Base-by-base conservation (phyloP, 2,888 invertebrate species). In the Dichetophora obliterata region DNA sequence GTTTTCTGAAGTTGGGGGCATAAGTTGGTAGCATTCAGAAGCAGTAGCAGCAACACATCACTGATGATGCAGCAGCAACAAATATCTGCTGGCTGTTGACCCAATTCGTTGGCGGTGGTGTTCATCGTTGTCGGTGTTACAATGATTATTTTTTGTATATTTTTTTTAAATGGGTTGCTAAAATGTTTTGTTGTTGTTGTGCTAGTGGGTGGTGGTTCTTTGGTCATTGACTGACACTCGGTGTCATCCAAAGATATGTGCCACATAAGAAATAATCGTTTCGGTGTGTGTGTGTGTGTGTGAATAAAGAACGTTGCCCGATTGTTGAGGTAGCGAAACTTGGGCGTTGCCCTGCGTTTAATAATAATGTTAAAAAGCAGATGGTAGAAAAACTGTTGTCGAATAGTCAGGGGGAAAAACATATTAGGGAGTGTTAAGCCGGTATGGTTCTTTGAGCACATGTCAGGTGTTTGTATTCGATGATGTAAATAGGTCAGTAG, bases 191-290 rank as follows among this genome's bases (percentile, higher is more conserved):
- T 63, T 59, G 19, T 63, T 63, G 63, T 34, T 31, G 34, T 63
- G 34, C 63, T 31, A 63, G 27, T 63, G 31, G 63, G 31, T 31
- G 63, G 31, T 31, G 63, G 31, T 19, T n/a, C n/a, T 54, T 54
- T 63, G 63, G 63, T 63, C 63, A 63, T 63, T 63, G 63, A 63
- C 63, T 63, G 63, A 31, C 31, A 27, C 63, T 31, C 27, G 27
- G 43, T 43, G 31, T 31, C 63, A 24, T 31, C 63, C 63, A 24
- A 14, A n/a, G 54, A 54, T 54, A 19, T 54, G 54, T 22, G 54
- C 54, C 19, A 54, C 19, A 54, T 54, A 54, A 54, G 19, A 19
- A 54, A 54, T 8, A 19, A 54, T 54, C 19, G 22, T 8, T n/a
- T n/a, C 27, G 16, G 34, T 11, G 31, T 34, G 63, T 63, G 31